Evolutionary conservation across 2,888 invertebrate genomes (phyloP).

Genomic region (Polymixis lichenea): DNA sequence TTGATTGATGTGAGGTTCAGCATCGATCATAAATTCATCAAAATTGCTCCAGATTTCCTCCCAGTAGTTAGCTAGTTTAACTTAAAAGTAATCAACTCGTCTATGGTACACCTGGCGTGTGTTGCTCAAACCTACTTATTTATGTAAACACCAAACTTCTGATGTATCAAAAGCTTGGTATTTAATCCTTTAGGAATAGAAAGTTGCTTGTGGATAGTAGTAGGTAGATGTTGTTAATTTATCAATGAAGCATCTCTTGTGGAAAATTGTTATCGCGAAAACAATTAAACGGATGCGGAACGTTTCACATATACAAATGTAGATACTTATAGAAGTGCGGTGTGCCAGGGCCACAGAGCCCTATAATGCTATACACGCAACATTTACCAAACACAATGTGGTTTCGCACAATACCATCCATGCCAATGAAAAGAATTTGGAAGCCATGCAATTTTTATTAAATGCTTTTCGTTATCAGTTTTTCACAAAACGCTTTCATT

Average conservation of each 20-base stretch:
- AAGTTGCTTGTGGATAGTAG: not conserved
- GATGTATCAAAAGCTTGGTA: not conserved
- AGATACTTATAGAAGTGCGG: not conserved
- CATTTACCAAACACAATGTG: conserved; percentile 32
- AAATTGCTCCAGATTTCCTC: conserved; percentile 9
- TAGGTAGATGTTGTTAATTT: not conserved
- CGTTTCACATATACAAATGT: not conserved
- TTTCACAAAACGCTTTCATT: conserved; percentile 40
- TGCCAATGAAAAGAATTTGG: conserved; percentile 25
- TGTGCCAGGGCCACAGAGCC: not conserved
- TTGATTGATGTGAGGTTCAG: conserved; percentile 24
- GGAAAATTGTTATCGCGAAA: conserved; percentile 32
- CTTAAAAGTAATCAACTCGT: conserved; percentile 2
- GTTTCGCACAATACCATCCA: conserved; percentile 17
- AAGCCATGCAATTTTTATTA: conserved; percentile 7
- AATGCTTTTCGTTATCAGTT: conserved; percentile 22
- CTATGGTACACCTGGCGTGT: not conserved
- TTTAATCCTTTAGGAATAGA: not conserved
- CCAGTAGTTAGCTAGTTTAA: not conserved
- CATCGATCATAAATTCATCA: conserved; percentile 27
- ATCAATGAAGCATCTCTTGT: conserved; percentile 7
- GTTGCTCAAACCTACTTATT: not conserved
- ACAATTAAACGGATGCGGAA: conserved; percentile 40
- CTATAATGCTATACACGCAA: conserved; percentile 25
- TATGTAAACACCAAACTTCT: not conserved